Conservation (phyloP, 2,888 invertebrate species). For the Scaptomyza flava region DNA sequence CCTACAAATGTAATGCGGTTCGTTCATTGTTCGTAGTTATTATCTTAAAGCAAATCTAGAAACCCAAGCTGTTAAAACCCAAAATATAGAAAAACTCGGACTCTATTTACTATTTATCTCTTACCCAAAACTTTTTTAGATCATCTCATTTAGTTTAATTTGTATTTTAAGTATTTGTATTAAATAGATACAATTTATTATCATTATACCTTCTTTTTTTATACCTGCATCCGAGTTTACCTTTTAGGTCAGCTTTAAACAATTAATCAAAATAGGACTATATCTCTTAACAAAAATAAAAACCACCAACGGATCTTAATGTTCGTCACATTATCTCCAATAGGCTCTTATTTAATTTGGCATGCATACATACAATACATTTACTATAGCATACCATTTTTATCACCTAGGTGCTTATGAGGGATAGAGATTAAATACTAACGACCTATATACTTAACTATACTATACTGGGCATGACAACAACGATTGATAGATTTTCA, state of each 20-base stretch:
- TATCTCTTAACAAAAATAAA: constrained; percentile 30
- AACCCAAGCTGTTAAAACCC: constrained; percentile 14
- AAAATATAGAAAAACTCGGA: constrained; percentile 8
- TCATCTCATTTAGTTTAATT: neutral
- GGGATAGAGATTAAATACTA: constrained; percentile 23
- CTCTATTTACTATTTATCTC: neutral
- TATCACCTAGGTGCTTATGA: constrained; percentile 44
- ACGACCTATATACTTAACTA: constrained; percentile 16
- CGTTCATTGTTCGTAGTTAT: constrained; percentile 32
- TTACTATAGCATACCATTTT: constrained; percentile 22
- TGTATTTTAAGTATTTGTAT: neutral
- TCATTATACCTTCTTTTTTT: neutral
- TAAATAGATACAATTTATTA: neutral
- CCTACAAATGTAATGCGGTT: constrained; percentile 15
- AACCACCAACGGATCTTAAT: constrained; percentile 17
- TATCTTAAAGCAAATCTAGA: constrained; percentile 8
- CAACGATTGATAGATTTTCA: constrained; percentile 32
- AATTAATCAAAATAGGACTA: constrained; percentile 31
- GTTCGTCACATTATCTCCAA: constrained; percentile 52
- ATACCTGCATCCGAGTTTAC: constrained; percentile 15
- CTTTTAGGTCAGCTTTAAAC: constrained; percentile 14
- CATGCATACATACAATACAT: constrained; percentile 6
- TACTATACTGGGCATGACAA: constrained; percentile 27
- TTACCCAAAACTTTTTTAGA: neutral
- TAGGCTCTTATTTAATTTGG: constrained; percentile 18